Evolutionary conservation across 1,140 invertebrate species (phyloP), one percentile per base, ranked within the genome.

Genomic region (Idris sp.): DNA sequence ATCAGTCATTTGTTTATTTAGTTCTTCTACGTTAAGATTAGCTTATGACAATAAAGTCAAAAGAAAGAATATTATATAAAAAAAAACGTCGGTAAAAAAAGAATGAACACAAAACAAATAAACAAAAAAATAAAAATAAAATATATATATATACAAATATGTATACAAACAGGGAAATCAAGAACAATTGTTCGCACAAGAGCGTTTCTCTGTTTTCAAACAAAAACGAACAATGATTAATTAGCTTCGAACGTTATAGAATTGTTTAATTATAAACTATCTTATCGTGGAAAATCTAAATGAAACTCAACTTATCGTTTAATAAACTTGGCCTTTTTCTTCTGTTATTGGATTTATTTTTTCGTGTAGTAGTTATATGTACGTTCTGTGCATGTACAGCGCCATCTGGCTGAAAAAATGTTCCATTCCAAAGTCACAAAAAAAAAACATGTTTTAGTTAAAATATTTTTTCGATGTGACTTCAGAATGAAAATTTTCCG

Each of bases 21-120:
- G 74, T 76, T 71, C 58, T 75, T 75, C 64, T 75, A 75, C 72
- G 64, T 69, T 75, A 75, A 75, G 72, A 75, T 75, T 58, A 64
- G 64, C 64, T 75, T 68, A 75, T 69, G 62, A 59, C 49, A 41
- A 58, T 22, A 4, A 6, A 22, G 19, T 22, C 19, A 22, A 22
- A 22, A 2, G 19, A 22, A 6, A 4, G 3, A 22, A 22, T 22
- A n/a, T 22, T 2, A 22, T 22, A 6, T 22, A 22, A 2, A 22
- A 22, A 6, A 4, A 22, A 22, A 2, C n/a, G n/a, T 22, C 19
- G 19, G 6, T 4, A 22, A 22, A 53, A 53, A 35, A 35, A 35
- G 10, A 35, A 54, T n/a, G n/a, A n/a, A n/a, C n/a, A n/a, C n/a
- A n/a, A n/a, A n/a, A n/a, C n/a, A n/a, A n/a, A n/a, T n/a, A 4